A percentile compares a stretch with the other conserved stretches of the same genome.
Conservation (phyloP, 2,113 vertebrate species). For the Phalacrocorax aristotelis region DNA sequence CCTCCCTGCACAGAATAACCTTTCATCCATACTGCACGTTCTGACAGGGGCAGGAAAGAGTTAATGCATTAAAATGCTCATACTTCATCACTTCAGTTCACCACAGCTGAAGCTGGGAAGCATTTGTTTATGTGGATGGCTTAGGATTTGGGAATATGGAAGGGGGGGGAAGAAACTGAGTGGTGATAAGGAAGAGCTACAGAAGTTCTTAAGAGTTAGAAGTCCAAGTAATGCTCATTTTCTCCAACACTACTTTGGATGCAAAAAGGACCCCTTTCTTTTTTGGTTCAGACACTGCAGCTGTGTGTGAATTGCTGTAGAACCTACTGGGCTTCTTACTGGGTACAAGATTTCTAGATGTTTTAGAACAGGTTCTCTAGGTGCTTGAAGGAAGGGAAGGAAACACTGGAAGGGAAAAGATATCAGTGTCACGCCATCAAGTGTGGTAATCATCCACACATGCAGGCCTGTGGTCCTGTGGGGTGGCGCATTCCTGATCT, state of each 20-base stretch:
- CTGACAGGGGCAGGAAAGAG: not conserved
- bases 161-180: not conserved
- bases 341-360: not conserved
- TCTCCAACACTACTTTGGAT: not conserved
- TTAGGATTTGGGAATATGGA: not conserved
- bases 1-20: not conserved
- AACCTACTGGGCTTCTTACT: not conserved
- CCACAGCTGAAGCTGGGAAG: not conserved
- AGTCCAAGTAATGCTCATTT: not conserved
- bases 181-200: not conserved
- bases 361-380: not conserved
- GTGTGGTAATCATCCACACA: accelerated
- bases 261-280: not conserved
- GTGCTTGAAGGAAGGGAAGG: not conserved
- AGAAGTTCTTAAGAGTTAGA: not conserved
- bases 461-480: not conserved
- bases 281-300: not conserved
- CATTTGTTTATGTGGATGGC: not conserved
- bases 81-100: not conserved
- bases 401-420: not conserved
- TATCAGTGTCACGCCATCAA: not conserved
- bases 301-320: not conserved
- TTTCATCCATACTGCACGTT: not conserved
- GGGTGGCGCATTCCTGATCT: not conserved
- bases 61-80: not conserved